Percentiles rank a stretch among this genome's conserved stretches.
Conservation (phyloP, 2,888 invertebrate genomes). For the Belgica antarctica region DNA sequence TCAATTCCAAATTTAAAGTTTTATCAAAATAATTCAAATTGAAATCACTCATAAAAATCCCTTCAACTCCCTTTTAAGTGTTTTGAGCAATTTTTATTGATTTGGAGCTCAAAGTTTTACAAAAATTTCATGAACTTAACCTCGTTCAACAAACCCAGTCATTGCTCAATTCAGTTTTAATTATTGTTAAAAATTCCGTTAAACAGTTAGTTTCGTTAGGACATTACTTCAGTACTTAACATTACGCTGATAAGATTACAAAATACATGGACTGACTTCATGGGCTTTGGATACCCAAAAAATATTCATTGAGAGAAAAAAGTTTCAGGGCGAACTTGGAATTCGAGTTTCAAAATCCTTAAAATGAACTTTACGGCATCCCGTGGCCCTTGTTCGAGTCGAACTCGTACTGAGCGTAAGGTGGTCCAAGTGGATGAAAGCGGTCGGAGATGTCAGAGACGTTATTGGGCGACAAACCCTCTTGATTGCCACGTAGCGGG, state of each 20-base stretch:
- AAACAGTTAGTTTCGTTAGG: neutral
- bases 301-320: conserved; percentile 12
- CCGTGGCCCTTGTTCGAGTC: conserved; percentile 38
- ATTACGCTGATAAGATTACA: conserved; percentile 4
- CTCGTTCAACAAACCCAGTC: too few relatives aligned
- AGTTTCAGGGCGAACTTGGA: neutral
- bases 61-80: too few relatives aligned
- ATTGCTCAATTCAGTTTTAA: too few relatives aligned
- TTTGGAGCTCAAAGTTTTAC: too few relatives aligned
- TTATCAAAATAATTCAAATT: too few relatives aligned
- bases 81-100: too few relatives aligned
- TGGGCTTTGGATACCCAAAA: too few relatives aligned
- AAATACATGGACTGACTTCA: conserved; percentile 28
- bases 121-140: too few relatives aligned
- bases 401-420: conserved; percentile 44
- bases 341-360: neutral
- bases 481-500: conserved; percentile 16
- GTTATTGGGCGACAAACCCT: conserved; percentile 40
- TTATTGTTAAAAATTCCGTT: conserved; percentile 4
- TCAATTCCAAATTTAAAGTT: too few relatives aligned
- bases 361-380: conserved; percentile 27
- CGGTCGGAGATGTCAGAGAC: conserved; percentile 42
- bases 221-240: neutral
- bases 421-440: conserved; percentile 45
- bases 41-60: too few relatives aligned